Evolutionary conservation across 1,140 invertebrate species (phyloP).

Genomic region (Asobara japonica): DNA sequence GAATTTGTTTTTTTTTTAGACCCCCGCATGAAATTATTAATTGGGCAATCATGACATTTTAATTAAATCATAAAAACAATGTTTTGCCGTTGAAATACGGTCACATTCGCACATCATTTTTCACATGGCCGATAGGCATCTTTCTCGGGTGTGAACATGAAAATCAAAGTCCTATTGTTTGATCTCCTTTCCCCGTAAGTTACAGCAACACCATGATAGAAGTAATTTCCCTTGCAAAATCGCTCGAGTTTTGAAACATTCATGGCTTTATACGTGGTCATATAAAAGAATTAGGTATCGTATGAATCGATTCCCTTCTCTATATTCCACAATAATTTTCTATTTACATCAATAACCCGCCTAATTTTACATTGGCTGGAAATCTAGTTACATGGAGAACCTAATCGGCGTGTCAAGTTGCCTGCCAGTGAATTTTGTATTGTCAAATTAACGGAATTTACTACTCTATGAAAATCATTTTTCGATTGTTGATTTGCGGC

Average conservation of each 20-base stretch:
- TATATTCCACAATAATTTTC: neutral
- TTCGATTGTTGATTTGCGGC: too few relatives aligned
- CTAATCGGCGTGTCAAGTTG: too few relatives aligned
- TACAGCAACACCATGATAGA: neutral
- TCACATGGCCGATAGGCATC: conserved; percentile 53
- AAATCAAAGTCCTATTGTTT: conserved; percentile 19
- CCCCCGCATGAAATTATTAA: neutral
- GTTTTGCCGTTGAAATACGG: conserved; percentile 12
- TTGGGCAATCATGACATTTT: neutral
- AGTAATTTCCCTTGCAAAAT: neutral
- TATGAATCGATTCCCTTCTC: neutral
- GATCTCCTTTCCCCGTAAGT: neutral
- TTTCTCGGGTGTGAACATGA: conserved; percentile 27
- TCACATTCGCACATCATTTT: conserved; percentile 51
- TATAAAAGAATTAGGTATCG: neutral
- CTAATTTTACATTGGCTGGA: too few relatives aligned
- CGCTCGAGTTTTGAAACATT: neutral
- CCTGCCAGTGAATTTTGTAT: too few relatives aligned
- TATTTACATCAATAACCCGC: too few relatives aligned
- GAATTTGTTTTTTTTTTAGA: neutral
- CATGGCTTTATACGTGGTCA: neutral
- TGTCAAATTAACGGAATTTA: too few relatives aligned
- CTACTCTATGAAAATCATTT: too few relatives aligned
- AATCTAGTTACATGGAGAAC: too few relatives aligned
- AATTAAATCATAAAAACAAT: too few relatives aligned